A percentile compares a stretch with the other conserved stretches of the same genome.
phyloP scores from a whole-genome alignment of 1,140 invertebrate genomes.

The Venturia canescens region DNA sequence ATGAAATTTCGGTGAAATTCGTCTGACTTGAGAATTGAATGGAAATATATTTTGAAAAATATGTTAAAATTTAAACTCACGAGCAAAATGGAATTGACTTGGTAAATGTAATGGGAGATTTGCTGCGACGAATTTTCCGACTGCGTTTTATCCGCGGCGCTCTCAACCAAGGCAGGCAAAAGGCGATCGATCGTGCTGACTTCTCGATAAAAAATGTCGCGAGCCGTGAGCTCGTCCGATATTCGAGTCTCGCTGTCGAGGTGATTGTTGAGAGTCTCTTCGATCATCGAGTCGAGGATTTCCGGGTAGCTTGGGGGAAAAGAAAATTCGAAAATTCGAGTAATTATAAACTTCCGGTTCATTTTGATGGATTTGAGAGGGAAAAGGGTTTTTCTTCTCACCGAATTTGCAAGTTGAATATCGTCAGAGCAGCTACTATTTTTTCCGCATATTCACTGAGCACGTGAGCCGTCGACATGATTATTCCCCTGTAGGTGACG shows the following conservation, averaged over 20 bases:
- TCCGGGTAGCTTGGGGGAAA: slow-evolving; percentile 63
- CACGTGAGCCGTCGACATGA: slow-evolving; percentile 82
- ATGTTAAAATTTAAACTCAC: slow-evolving; percentile 64
- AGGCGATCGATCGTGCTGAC: slow-evolving; percentile 79
- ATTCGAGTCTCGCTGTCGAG: slow-evolving; percentile 59
- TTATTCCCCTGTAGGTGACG: slow-evolving; percentile 78
- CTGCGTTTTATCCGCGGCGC: slow-evolving; percentile 77
- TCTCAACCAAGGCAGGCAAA: slow-evolving; percentile 77
- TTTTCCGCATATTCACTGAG: slow-evolving; percentile 86
- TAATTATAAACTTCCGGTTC: too few species aligned
- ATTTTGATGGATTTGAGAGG: not conserved
- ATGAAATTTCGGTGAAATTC: too few species aligned
- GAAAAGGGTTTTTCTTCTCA: slow-evolving; percentile 60
- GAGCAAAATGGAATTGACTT: slow-evolving; percentile 79
- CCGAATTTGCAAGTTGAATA: slow-evolving; percentile 83
- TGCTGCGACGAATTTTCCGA: slow-evolving; percentile 77
- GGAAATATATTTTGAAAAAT: too few species aligned
- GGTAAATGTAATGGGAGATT: slow-evolving; percentile 77
- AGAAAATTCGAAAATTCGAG: too few species aligned
- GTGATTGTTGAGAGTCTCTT: slow-evolving; percentile 75
- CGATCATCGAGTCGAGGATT: slow-evolving; percentile 80
- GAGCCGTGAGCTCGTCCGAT: slow-evolving; percentile 79
- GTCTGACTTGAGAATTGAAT: too few species aligned
- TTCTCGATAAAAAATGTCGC: slow-evolving; percentile 86
- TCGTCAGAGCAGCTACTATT: slow-evolving; percentile 84